Conservation (phyloP, 2,888 invertebrate species). For the Cosmia trapezina region DNA sequence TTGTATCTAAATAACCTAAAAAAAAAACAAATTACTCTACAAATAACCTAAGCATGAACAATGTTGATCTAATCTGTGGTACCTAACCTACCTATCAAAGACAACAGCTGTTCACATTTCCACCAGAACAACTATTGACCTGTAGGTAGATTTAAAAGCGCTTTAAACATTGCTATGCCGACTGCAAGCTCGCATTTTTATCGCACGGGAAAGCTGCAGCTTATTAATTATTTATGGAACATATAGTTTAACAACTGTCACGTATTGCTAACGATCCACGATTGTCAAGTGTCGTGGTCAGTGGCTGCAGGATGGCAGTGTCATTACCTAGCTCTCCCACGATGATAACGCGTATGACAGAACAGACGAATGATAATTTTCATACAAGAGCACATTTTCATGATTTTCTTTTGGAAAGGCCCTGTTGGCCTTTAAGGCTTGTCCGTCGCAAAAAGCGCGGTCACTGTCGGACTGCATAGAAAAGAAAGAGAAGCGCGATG, state of each 20-base stretch:
- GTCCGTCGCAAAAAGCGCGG: too few relatives aligned
- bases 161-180: conserved; percentile 7
- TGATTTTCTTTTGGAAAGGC: neutral
- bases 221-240: conserved; percentile 60
- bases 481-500: too few relatives aligned
- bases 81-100: conserved; percentile 5
- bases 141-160: neutral
- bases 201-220: conserved; percentile 44
- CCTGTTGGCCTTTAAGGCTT: too few relatives aligned
- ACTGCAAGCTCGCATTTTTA: conserved; percentile 25
- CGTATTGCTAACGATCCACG: conserved; percentile 54
- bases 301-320: conserved; percentile 6
- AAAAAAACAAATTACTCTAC: neutral
- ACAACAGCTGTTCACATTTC: conserved; percentile 26
- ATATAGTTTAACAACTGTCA: conserved; percentile 51
- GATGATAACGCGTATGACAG: neutral
- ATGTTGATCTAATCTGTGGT: neutral
- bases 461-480: too few relatives aligned
- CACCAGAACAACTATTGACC: conserved; percentile 3
- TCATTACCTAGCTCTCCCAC: conserved; percentile 31
- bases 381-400: neutral
- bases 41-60: neutral
- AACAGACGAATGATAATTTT: neutral
- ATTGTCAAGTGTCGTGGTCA: conserved; percentile 43
- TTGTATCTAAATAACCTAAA: too few relatives aligned